phyloP scores from a whole-genome alignment of 2,797 vertebrate species.

The Cossypha polioptera region DNA sequence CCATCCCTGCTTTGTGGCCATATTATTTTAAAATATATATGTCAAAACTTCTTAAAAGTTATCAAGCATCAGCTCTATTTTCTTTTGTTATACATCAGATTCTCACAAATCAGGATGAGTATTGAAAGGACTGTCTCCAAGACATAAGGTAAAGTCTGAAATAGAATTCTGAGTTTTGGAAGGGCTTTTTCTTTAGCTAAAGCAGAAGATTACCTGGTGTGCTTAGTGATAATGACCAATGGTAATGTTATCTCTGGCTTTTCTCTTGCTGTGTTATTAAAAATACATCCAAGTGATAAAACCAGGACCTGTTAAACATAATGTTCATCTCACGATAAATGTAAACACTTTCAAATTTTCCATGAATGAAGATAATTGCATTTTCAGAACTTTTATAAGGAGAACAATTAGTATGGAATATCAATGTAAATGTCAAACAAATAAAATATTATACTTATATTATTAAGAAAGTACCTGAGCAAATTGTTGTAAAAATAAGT shows the following conservation, averaged over 20 bases:
- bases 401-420: fast-evolving
- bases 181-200: background rate
- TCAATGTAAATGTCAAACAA: background rate
- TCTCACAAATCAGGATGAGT: background rate
- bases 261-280: background rate
- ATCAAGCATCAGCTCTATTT: background rate
- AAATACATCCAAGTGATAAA: background rate
- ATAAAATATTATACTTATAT: background rate
- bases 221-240: background rate
- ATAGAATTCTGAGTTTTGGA: background rate
- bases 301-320: background rate
- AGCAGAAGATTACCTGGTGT: background rate
- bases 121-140: background rate
- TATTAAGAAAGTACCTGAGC: background rate
- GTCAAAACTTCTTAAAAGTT: background rate
- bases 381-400: background rate
- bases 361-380: background rate
- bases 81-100: background rate
- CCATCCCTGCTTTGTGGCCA: background rate
- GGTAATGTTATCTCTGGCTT: background rate
- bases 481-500: background rate
- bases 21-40: background rate
- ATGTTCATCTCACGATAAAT: background rate
- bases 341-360: background rate
- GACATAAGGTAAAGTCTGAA: background rate